These are phyloP conservation scores for Luperina testacea DNA, from an alignment of 2,888 invertebrate genomes.

Conservation along the genomic window DNA sequence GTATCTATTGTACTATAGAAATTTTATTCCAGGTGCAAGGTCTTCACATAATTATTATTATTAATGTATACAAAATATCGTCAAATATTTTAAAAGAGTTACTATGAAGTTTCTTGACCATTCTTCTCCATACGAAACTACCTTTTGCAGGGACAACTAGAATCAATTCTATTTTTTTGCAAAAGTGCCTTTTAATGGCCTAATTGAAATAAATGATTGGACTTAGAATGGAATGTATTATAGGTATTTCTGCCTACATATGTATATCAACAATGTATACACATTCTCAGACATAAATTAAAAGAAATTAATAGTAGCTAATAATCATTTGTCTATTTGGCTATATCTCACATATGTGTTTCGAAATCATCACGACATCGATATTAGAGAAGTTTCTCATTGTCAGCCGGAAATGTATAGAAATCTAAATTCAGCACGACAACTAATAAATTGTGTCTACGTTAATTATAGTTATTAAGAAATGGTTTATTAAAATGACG, in stretches of 20 bases:
- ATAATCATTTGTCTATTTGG: conserved; percentile 38
- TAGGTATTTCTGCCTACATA: background rate
- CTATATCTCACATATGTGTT: conserved; percentile 32
- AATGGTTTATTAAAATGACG: conserved; percentile 31
- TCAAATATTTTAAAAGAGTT: background rate
- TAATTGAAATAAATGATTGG: background rate
- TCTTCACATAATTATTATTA: background rate
- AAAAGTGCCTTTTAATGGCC: background rate
- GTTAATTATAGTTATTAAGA: conserved; percentile 62
- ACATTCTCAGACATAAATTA: conserved; percentile 20
- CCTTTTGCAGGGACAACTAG: background rate
- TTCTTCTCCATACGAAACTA: background rate
- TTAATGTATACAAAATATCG: background rate
- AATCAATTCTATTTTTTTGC: background rate
- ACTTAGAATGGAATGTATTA: background rate
- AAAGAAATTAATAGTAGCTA: conserved; percentile 25
- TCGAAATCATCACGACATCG: conserved; percentile 32
- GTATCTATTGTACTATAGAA: background rate
- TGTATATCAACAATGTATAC: background rate
- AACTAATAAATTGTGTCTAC: conserved; percentile 52
- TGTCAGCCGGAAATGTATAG: conserved; percentile 55
- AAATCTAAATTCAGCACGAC: conserved; percentile 48
- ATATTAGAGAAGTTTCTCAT: conserved; percentile 39
- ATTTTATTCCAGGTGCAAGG: background rate
- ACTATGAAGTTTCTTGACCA: background rate